Percentiles rank a stretch among this genome's conserved stretches.
phyloP scores from a whole-genome alignment of 2,797 vertebrate species.

The Enteromius afrohamiltoni region DNA sequence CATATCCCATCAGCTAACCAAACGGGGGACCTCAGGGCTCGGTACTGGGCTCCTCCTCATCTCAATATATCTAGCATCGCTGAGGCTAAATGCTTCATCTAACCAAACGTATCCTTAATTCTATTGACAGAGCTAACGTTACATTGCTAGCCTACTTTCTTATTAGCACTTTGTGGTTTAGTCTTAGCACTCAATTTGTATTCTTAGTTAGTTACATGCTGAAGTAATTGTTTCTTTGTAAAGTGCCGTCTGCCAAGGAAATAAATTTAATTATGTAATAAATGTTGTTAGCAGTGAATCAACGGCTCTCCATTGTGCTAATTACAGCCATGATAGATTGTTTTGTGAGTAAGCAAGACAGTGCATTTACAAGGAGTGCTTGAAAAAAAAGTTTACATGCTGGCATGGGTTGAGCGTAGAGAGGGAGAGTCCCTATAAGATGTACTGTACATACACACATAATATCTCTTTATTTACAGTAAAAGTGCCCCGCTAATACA shows the following conservation, averaged over 20 bases:
- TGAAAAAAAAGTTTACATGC: background rate
- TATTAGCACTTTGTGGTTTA: slow-evolving; percentile 52
- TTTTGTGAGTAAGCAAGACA: slow-evolving; percentile 35
- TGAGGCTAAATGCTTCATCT: background rate
- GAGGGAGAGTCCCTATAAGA: slow-evolving; percentile 8
- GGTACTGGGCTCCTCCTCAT: background rate
- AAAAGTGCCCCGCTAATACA: slow-evolving; percentile 77
- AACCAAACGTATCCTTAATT: background rate
- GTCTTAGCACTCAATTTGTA: slow-evolving; percentile 28
- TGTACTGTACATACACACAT: slow-evolving; percentile 7
- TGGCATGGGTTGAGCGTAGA: background rate
- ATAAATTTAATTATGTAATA: slow-evolving; percentile 46
- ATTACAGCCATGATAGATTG: slow-evolving; percentile 64
- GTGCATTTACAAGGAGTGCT: slow-evolving; percentile 18
- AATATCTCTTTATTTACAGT: slow-evolving; percentile 79
- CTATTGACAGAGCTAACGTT: slow-evolving; percentile 6
- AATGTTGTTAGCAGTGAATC: slow-evolving; percentile 43
- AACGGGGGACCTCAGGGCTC: background rate
- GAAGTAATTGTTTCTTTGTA: slow-evolving; percentile 42
- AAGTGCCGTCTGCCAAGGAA: slow-evolving; percentile 45
- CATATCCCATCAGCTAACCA: background rate
- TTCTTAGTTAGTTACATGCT: slow-evolving; percentile 34
- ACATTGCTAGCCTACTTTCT: background rate
- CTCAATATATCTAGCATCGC: background rate
- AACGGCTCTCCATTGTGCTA: slow-evolving; percentile 59